A percentile compares a stretch with the other conserved stretches of the same genome.
phyloP scores from a whole-genome alignment of 2,888 invertebrate species.

The Zootermopsis nevadensis region DNA sequence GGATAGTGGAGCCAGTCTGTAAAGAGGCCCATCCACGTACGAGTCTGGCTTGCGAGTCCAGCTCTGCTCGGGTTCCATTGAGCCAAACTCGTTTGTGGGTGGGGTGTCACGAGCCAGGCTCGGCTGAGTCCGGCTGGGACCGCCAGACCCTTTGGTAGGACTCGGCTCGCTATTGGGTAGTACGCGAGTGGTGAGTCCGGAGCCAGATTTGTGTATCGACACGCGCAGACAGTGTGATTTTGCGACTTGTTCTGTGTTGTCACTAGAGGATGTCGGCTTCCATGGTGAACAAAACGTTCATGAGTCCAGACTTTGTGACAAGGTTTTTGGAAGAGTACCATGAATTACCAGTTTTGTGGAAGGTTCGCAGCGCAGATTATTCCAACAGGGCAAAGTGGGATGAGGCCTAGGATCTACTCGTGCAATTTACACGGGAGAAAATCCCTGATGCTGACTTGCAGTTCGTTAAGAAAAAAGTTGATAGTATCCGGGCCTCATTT shows the following conservation, averaged over 20 bases:
- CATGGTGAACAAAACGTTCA: not conserved
- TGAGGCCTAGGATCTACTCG: slow-evolving; percentile 14
- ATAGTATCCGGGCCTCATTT: slow-evolving; percentile 45
- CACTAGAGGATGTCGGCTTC: not conserved
- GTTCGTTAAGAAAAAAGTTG: slow-evolving; percentile 40
- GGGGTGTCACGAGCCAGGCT: slow-evolving; percentile 19
- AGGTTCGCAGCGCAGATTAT: slow-evolving; percentile 7
- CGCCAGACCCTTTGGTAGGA: no score
- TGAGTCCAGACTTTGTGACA: not conserved
- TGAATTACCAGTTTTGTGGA: not conserved
- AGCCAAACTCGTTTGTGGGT: not conserved
- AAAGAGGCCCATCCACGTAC: no score
- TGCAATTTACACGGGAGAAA: slow-evolving; percentile 12
- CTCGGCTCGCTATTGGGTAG: no score
- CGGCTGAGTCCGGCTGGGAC: slow-evolving; percentile 5
- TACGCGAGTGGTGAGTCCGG: no score
- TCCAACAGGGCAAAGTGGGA: slow-evolving; percentile 1
- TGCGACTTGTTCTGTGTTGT: not conserved
- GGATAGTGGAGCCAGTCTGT: no score
- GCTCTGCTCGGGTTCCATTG: no score
- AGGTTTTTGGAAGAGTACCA: not conserved
- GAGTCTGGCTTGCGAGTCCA: no score
- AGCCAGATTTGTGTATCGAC: not conserved
- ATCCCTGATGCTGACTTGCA: slow-evolving; percentile 1
- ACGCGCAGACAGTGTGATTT: not conserved